Evolutionary conservation across 2,797 vertebrate species (phyloP).

Genomic region (Darevskia nairensis): DNA sequence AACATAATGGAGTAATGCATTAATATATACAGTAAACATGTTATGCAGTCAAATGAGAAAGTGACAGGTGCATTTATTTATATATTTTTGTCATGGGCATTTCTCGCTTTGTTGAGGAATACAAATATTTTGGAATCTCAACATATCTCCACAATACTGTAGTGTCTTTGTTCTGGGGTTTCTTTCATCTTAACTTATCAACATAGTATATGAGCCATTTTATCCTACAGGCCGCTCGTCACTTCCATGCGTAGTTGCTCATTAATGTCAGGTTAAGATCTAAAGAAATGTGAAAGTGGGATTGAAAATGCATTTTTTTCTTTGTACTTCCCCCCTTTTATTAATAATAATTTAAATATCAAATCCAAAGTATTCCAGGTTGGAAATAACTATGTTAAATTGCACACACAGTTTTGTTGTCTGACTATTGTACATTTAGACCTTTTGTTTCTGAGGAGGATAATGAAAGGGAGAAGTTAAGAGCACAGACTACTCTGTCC

Average conservation of each 20-base stretch:
- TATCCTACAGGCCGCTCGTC: conserved; percentile 60
- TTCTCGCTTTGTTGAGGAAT: conserved; percentile 76
- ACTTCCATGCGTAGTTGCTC: conserved; percentile 73
- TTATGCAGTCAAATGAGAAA: conserved; percentile 63
- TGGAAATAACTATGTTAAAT: background rate
- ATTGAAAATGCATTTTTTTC: conserved; percentile 45
- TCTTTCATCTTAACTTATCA: conserved; percentile 81
- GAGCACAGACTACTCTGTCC: background rate
- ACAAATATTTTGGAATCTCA: conserved; percentile 79
- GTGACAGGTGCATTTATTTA: conserved; percentile 71
- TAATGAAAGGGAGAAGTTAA: background rate
- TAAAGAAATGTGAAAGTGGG: conserved; percentile 50
- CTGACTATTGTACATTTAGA: conserved; percentile 7
- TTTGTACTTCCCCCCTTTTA: conserved; percentile 56
- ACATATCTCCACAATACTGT: conserved; percentile 75
- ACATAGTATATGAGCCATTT: conserved; percentile 73
- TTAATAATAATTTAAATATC: conserved; percentile 59
- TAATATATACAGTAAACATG: conserved; percentile 58
- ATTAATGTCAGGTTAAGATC: conserved; percentile 71
- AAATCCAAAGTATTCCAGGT: conserved; percentile 44
- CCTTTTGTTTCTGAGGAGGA: background rate
- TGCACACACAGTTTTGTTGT: conserved; percentile 12
- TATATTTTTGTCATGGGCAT: conserved; percentile 68
- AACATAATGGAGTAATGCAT: conserved; percentile 43
- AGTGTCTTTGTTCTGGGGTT: conserved; percentile 76